Base-by-base conservation (phyloP, 2,797 vertebrate species). In the Emydoidea blandingii region DNA sequence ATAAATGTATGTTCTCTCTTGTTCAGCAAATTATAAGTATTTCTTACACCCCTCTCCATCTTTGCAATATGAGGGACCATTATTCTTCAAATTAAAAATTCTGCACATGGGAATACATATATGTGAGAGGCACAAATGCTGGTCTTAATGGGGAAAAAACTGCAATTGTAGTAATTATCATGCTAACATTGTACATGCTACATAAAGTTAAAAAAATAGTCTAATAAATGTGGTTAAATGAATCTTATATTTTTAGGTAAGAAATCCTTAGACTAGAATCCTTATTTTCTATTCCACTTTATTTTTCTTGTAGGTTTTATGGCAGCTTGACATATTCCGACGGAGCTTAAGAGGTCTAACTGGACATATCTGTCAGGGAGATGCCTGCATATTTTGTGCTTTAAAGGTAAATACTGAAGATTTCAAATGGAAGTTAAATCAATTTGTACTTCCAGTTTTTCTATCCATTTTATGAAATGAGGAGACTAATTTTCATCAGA, bases 321-420 rank as follows among this genome's bases (percentile, higher is more conserved):
- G 99, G 99, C 99, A 99, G 7, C 98, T 99, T 97, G 99, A 99
- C 96, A 99, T 99, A 98, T 99, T 99, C 97, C 98, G 99, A 92
- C 98, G 99, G 81, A 99, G 99, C 98, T 98, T 99, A 89, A 99
- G 99, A 94, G 98, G 99, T 97, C 98, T 99, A 59, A 99, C 99
- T 29, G 99, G 99, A 81, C 99, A 99, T 8, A 98, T 99, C 94
- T 99, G 99, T 97, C 99, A 99, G 79, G 99, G 99, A 92, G 99
- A 99, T 16, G 99, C 99, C 0, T 99, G 99, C 97, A 99, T 99
- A 97, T 99, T 99, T 97, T 99, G 99, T 98, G 99, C 99, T 86
- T 98, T 99, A 97, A 99, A 99, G 99, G 99, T 99, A 99, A 72
- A 27, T 9, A 29, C 29, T 82, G 15, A 59, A 44, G 65, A 31